phyloP scores from a whole-genome alignment of 53 echinoderm and acorn worm species.

The Apostichopus leukothele region DNA sequence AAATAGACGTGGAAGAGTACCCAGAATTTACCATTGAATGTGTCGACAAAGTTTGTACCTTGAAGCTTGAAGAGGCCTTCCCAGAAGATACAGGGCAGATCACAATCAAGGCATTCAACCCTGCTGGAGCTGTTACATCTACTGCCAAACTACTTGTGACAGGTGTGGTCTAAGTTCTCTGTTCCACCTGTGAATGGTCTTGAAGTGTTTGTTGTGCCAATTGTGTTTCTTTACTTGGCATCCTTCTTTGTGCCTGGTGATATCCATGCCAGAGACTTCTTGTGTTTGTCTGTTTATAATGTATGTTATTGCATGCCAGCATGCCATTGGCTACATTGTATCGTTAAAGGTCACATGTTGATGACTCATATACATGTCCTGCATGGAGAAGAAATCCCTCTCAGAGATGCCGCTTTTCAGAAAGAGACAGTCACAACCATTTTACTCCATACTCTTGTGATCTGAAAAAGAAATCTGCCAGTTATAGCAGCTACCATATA shows the following conservation, averaged over 20 bases:
- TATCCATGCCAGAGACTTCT: background rate
- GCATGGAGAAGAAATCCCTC: background rate
- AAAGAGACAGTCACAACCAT: no score
- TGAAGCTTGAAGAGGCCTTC: conserved; percentile 85
- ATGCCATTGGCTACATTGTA: background rate
- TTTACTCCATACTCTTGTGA: no score
- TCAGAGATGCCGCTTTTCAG: no score
- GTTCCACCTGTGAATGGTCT: background rate
- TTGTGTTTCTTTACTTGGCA: background rate
- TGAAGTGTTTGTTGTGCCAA: conserved; percentile 8
- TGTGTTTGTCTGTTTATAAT: background rate
- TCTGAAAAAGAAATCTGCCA: no score
- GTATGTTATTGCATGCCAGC: background rate
- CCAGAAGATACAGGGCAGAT: conserved; percentile 89
- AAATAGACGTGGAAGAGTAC: conserved; percentile 63
- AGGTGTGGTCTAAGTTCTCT: conserved; percentile 64
- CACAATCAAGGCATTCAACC: conserved; percentile 74
- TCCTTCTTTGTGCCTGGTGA: background rate
- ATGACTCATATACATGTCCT: background rate
- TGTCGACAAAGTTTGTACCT: conserved; percentile 60
- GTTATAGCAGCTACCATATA: no score
- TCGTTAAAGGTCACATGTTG: background rate
- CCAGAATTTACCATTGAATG: conserved; percentile 79
- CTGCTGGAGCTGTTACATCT: conserved; percentile 81
- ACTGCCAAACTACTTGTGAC: conserved; percentile 78